phyloP scores from a whole-genome alignment of 2,113 vertebrate genomes.

The Microtus oregoni region DNA sequence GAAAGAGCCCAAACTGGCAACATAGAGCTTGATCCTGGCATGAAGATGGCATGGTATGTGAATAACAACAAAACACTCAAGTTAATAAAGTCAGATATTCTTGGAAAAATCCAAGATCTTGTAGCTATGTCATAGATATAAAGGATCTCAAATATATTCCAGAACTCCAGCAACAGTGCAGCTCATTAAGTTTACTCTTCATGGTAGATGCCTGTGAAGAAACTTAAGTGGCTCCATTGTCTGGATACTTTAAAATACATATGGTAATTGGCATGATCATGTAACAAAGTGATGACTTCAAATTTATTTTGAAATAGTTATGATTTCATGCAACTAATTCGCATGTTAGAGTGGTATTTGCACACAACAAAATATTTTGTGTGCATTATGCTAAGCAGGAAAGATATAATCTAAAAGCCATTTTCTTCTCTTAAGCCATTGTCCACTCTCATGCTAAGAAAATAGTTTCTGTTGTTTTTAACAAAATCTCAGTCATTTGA shows the following conservation, averaged over 20 bases:
- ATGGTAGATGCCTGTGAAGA: slow-evolving; percentile 16
- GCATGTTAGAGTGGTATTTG: neutral
- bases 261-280: neutral
- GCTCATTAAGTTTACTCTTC: neutral
- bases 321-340: neutral
- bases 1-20: neutral
- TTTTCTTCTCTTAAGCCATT: neutral
- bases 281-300: slow-evolving; percentile 18
- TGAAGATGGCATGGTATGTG: neutral
- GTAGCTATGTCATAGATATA: neutral
- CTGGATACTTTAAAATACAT: slow-evolving; percentile 16
- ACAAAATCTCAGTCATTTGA: neutral
- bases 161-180: neutral
- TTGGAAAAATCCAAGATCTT: neutral
- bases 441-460: neutral
- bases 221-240: neutral
- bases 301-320: slow-evolving; percentile 52
- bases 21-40: neutral
- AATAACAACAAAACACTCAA: slow-evolving; percentile 28
- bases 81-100: slow-evolving; percentile 13
- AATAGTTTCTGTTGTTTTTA: neutral
- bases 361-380: neutral
- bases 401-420: slow-evolving; percentile 44
- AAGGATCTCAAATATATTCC: neutral
- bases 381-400: slow-evolving; percentile 4